These are phyloP conservation scores for Hipparchia semele DNA, from an alignment of 2,888 invertebrate genomes.

Conservation along the genomic window DNA sequence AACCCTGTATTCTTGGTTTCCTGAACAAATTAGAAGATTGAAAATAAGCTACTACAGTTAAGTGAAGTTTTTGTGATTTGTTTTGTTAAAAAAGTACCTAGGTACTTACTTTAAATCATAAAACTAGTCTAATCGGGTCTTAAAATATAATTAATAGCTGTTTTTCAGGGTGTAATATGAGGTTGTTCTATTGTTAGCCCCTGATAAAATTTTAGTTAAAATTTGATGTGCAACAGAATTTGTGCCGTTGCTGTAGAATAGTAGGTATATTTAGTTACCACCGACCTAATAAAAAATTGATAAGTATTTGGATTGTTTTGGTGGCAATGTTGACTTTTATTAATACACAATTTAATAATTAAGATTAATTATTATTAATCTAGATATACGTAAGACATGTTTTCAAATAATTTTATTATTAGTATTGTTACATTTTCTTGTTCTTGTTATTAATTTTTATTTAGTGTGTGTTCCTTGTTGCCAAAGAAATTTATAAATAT, in stretches of 20 bases:
- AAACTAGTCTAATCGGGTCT: too few species aligned
- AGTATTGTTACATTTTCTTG: conserved; percentile 78
- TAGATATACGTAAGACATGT: conserved; percentile 61
- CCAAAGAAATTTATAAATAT: conserved; percentile 73
- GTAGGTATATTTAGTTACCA: conserved; percentile 32
- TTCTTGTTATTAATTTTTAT: conserved; percentile 77
- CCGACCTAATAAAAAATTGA: conserved; percentile 30
- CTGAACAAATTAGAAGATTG: background rate
- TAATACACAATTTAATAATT: conserved; percentile 30
- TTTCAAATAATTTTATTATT: conserved; percentile 60
- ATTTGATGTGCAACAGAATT: background rate
- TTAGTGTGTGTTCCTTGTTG: conserved; percentile 81
- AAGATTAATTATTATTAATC: conserved; percentile 33
- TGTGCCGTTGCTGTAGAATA: conserved; percentile 7
- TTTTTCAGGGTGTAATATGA: background rate
- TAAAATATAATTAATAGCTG: background rate
- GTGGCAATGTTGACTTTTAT: conserved; percentile 38
- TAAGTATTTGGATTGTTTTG: conserved; percentile 29
- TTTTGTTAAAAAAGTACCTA: too few species aligned
- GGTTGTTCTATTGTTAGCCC: background rate
- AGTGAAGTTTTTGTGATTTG: too few species aligned
- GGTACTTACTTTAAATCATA: too few species aligned
- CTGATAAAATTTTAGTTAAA: conserved; percentile 1
- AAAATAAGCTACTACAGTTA: too few species aligned
- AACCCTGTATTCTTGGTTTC: background rate